Evolutionary conservation across 2,797 vertebrate species (phyloP).

Genomic region (Spheniscus humboldti): DNA sequence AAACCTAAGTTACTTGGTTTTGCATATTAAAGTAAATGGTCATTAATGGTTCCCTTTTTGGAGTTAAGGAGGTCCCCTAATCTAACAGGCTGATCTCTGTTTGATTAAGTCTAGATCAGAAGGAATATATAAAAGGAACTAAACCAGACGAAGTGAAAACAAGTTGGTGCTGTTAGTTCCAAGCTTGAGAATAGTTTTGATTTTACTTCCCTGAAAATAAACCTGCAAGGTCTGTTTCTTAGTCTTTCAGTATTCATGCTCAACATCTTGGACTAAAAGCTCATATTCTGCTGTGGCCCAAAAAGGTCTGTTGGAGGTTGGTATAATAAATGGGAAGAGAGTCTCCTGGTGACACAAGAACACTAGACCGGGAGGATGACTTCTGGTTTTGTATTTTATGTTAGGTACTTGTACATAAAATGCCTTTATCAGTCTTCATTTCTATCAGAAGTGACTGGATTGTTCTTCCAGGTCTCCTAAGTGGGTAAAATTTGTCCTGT

Average conservation of each 20-base stretch:
- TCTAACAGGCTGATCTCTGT: neutral
- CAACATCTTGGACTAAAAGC: neutral
- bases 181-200: neutral
- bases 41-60: neutral
- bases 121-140: neutral
- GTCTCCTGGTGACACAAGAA: neutral
- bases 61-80: neutral
- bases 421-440: neutral
- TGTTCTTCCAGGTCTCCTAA: neutral
- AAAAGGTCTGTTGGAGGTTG: neutral
- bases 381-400: neutral
- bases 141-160: neutral
- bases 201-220: neutral
- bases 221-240: neutral
- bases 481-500: neutral
- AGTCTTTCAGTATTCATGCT: neutral
- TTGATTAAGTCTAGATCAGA: neutral
- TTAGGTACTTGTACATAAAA: neutral
- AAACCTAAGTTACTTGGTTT: neutral
- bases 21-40: neutral
- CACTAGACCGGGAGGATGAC: neutral
- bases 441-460: neutral
- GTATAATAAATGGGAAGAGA: neutral
- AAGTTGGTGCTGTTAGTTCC: neutral
- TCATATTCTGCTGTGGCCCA: neutral